A percentile compares a stretch with the other conserved stretches of the same genome.
Evolutionary conservation across 1,140 invertebrate species (phyloP).

Genomic region (Branchinecta lindahli): DNA sequence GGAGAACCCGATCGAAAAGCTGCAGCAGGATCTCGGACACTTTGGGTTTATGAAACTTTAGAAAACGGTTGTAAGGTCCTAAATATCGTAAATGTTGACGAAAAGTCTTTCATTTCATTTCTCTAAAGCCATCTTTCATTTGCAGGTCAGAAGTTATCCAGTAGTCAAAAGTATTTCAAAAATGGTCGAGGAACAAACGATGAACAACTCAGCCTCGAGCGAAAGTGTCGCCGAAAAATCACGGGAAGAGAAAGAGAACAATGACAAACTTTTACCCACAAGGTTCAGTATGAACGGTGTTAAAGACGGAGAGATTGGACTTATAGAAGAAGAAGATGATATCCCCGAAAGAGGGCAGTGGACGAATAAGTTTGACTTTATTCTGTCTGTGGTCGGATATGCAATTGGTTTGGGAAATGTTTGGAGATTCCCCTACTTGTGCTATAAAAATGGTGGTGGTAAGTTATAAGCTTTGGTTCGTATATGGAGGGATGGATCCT

Average conservation of each 20-base stretch:
- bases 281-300: neutral
- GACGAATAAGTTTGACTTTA: slow-evolving; percentile 36
- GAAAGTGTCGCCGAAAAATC: neutral
- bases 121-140: too few species aligned
- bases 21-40: too few species aligned
- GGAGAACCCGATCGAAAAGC: too few species aligned
- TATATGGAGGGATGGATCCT: neutral
- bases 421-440: slow-evolving; percentile 31
- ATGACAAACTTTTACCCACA: neutral
- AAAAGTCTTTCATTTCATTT: too few species aligned
- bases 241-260: neutral
- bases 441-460: slow-evolving; percentile 21
- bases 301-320: neutral
- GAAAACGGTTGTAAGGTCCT: too few species aligned
- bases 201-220: neutral
- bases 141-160: neutral
- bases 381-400: slow-evolving; percentile 36
- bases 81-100: too few species aligned
- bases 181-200: neutral
- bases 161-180: neutral
- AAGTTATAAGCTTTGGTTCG: neutral
- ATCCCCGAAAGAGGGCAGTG: slow-evolving; percentile 33
- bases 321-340: slow-evolving; percentile 11
- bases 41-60: too few species aligned
- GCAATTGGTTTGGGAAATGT: slow-evolving; percentile 39